A percentile compares a stretch with the other conserved stretches of the same genome.
phyloP scores from a whole-genome alignment of 2,888 invertebrate species.

The Andrena marginata region DNA sequence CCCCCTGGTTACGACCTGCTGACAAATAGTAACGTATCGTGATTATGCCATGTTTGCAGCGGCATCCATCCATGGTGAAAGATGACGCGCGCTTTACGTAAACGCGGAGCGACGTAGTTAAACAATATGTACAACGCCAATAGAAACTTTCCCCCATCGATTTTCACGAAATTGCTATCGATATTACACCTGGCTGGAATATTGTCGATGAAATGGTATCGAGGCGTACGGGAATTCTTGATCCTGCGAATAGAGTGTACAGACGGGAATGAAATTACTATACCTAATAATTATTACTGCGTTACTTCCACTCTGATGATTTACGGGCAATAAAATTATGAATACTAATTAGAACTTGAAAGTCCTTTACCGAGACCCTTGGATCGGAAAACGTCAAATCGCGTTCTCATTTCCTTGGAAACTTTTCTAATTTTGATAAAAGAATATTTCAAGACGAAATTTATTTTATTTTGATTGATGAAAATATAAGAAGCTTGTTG shows the following conservation, averaged over 20 bases:
- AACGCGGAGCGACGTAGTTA: conserved; percentile 26
- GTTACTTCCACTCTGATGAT: not conserved
- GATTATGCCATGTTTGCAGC: conserved; percentile 75
- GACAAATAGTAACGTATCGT: conserved; percentile 81
- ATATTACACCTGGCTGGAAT: not conserved
- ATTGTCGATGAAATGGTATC: not conserved
- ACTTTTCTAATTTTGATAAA: no score
- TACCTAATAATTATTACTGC: no score
- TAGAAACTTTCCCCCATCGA: not conserved
- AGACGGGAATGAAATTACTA: no score
- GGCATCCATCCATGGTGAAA: conserved; percentile 62
- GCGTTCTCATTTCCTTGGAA: no score
- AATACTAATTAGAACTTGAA: no score
- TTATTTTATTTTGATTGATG: no score
- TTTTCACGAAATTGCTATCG: not conserved
- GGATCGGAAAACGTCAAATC: no score
- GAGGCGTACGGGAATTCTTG: not conserved
- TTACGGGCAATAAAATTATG: no score
- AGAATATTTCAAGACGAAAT: no score
- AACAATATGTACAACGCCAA: conserved; percentile 11
- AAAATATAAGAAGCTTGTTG: no score
- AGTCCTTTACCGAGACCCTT: no score
- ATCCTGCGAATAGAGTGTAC: no score
- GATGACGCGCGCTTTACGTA: conserved; percentile 69
- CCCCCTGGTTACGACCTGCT: conserved; percentile 68